A percentile compares a stretch with the other conserved stretches of the same genome.
These are phyloP conservation scores for Corythaixoides concolor DNA, from an alignment of 2,113 vertebrate species.

Conservation along the genomic window DNA sequence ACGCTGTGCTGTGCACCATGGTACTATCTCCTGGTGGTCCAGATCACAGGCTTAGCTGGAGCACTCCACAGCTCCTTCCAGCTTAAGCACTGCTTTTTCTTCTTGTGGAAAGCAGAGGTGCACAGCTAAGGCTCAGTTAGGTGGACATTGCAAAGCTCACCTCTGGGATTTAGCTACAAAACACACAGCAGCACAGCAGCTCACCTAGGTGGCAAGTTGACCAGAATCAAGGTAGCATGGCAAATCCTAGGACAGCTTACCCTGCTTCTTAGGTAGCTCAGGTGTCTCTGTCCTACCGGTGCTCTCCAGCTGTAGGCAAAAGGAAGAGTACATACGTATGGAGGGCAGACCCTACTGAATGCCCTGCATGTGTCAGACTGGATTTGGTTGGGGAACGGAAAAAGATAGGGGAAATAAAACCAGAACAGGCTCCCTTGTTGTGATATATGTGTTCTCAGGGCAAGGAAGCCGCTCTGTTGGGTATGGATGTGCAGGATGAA, in stretches of 20 bases:
- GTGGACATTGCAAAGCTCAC: background rate
- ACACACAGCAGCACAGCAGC: background rate
- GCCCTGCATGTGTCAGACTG: background rate
- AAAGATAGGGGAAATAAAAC: background rate
- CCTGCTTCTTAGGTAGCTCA: background rate
- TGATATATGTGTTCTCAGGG: background rate
- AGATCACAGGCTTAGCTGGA: background rate
- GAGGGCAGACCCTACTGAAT: background rate
- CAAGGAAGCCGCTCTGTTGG: background rate
- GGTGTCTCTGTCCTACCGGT: background rate
- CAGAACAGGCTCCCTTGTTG: background rate
- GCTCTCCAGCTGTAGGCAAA: background rate
- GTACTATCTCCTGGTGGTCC: background rate
- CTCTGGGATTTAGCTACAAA: background rate
- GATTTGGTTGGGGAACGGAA: background rate
- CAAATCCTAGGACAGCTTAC: background rate
- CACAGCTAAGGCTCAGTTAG: background rate
- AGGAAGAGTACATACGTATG: fast-evolving
- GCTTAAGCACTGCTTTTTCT: background rate
- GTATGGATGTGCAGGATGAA: background rate
- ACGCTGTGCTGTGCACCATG: background rate
- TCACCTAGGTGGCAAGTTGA: background rate
- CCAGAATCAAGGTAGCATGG: background rate
- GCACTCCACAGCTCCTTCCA: background rate
- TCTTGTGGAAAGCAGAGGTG: background rate